Evolutionary conservation across 2,797 vertebrate species (phyloP).

Genomic region (Epinephelus coioides): DNA sequence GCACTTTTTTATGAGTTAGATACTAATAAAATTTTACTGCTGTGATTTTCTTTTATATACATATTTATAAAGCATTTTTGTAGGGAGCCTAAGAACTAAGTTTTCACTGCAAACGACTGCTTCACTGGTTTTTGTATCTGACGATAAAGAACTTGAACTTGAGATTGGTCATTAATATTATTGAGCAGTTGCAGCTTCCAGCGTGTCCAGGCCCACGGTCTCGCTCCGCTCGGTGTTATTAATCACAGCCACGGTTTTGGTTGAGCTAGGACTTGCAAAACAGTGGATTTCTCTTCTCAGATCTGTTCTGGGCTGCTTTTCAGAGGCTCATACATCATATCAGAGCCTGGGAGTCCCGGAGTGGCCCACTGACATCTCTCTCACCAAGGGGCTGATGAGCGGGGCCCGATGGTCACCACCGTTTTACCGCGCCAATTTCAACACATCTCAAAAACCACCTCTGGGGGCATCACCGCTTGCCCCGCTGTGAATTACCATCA

Average conservation of each 20-base stretch:
- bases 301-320: conserved; percentile 49
- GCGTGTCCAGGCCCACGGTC: neutral
- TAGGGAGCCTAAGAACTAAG: neutral
- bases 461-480: conserved; percentile 39
- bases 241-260: conserved; percentile 54
- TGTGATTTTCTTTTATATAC: neutral
- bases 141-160: neutral
- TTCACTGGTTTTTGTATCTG: neutral
- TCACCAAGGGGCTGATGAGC: conserved; percentile 59
- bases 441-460: conserved; percentile 67
- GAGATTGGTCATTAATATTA: neutral
- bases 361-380: conserved; percentile 75
- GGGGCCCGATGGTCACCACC: conserved; percentile 45
- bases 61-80: neutral
- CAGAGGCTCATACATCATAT: conserved; percentile 73
- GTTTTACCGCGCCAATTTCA: conserved; percentile 78
- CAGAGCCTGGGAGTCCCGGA: conserved; percentile 57
- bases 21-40: neutral
- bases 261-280: conserved; percentile 42
- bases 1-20: neutral
- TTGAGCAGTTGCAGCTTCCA: conserved; percentile 27
- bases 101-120: neutral
- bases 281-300: conserved; percentile 62
- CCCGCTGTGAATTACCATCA: conserved; percentile 72
- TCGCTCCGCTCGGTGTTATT: conserved; percentile 32